Evolutionary conservation across 1,140 invertebrate genomes (phyloP), one percentile per base, ranked within the genome.

Genomic region (Subanguina moxae): DNA sequence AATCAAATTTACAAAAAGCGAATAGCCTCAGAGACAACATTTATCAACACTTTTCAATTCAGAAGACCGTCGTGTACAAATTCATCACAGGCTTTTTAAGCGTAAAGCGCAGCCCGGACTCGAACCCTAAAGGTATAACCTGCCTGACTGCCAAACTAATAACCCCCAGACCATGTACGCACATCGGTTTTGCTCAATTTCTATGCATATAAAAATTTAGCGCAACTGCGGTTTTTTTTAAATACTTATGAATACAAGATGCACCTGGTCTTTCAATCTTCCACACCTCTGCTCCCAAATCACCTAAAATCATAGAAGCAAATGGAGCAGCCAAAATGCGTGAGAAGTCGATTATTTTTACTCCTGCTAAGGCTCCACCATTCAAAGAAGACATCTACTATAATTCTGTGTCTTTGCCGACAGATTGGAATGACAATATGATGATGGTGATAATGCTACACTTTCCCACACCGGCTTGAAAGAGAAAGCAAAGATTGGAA

Each of bases 281-380:
- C 32, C 95, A 89, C 1, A 98, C 86, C 82, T 95, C 92, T 1
- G 94, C 94, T 5, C 94, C 94, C 42, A 95, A 84, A 84, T 97
- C 94, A 1, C 90, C 90, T 7, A 97, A 84, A 23, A 94, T 87
- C 92, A 95, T 94, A 0, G 92, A 90, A 80, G 92, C 94, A 83
- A 89, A 91, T 0, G 91, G 91, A 1, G 90, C 91, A 61, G 90
- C 89, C 3, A 90, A 87, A 43, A 97, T 90, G 75, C 92, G 84
- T 1, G 90, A 90, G 57, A 93, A 82, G 84, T 94, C 92, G 67
- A 94, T 82, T 19, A 94, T 86, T 75, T 88, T 86, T 52, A 92
- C 85, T 64, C 89, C 90, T 65, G 82, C 79, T 43, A 88, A 82
- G 67, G 85, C 87, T 21, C 30, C 69, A 11, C 25, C 1, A 25